Evolutionary conservation across 2,113 vertebrate species (phyloP), one percentile per base, ranked within the genome.

Genomic region (Porphyrio hochstetteri): DNA sequence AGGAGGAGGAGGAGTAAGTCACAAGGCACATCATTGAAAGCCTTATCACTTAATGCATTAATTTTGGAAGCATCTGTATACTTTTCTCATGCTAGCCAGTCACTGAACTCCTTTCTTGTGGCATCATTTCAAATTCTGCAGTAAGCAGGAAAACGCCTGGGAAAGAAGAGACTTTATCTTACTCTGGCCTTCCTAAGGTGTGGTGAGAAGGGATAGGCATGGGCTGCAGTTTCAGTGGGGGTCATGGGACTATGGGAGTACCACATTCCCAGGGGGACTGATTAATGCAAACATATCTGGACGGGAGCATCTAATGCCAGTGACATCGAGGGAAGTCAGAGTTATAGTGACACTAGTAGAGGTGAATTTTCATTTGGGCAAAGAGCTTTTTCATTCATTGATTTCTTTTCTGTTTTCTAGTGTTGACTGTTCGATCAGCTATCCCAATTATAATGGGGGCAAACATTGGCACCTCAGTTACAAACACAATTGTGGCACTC

Each of bases 371-470:
- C 14, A 13, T 25, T 53, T 61, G 33, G 72, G 27, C 38, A 57
- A 31, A 81, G 14, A 46, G 5, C 35, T 89, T 77, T 94, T 89
- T 87, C 21, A 79, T 52, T 48, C 53, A 48, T 0, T 67, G 17
- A 33, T 79, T 92, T 69, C 9, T 75, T 93, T 93, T 69, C 70
- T 86, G 33, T 90, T 86, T 92, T 76, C 25, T 91, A 99, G 99
- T 99, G 97, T 57, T 99, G 92, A 96, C 98, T 0, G 99, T 99
- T 16, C 61, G 81, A 82, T 95, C 98, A 7, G 99, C 99, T 2
- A 98, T 99, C 93, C 99, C 99, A 8, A 98, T 99, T 85, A 98
- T 99, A 76, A 99, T 99, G 99, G 99, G 99, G 10, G 99, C 99
- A 86, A 99, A 99, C 94, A 99, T 99, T 10, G 99, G 99, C 42